Evolutionary conservation across 92 coral and sea anemone genomes (phyloP), one percentile per base, ranked within the genome.

Genomic region (Epizoanthus fatuus): DNA sequence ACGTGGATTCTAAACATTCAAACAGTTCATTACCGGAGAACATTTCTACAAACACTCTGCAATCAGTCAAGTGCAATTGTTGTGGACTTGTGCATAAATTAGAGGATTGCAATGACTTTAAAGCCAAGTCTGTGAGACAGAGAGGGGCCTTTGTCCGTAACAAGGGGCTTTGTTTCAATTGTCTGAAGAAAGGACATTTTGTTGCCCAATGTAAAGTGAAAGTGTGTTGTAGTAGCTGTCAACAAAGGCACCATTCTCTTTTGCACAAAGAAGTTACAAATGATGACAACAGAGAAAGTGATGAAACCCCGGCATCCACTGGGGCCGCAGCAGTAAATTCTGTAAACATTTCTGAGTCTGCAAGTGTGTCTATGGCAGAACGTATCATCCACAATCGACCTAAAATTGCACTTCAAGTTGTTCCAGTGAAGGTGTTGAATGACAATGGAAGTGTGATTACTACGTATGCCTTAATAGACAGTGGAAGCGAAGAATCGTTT

Each of bases 401-500:
- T 44, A 81, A 69, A 74, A 72, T 82, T 91, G 79, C 86, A 38
- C 74, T 84, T 57, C 95, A 88, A 84, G 95, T 91, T 70, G 90
- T 87, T 22, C 94, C 91, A 11, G 85, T 83, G 3, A 42, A 73
- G 49, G 63, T 87, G 65, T 69, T 20, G 13, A 75, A 87, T 32
- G 57, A 87, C 45, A 81, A 82, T 53, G 91, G 88, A 19, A 69
- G 49, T 79, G 37, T 69, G 15, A 77, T 91, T 51, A 67, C 56
- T 63, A 90, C 88, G 47, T 86, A 81, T 54, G 85, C 90, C 42
- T 73, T 91, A 59, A 75, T 91, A 44, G 91, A 91, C 81, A 81
- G 86, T 53, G 91, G 94, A 40, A 90, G 93, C 67, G 90, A 86
- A 67, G 93, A 90, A 77, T 75, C 84, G 54, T 90, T 86, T 75